phyloP scores from a whole-genome alignment of 2,797 vertebrate genomes.

The Mus spretus region DNA sequence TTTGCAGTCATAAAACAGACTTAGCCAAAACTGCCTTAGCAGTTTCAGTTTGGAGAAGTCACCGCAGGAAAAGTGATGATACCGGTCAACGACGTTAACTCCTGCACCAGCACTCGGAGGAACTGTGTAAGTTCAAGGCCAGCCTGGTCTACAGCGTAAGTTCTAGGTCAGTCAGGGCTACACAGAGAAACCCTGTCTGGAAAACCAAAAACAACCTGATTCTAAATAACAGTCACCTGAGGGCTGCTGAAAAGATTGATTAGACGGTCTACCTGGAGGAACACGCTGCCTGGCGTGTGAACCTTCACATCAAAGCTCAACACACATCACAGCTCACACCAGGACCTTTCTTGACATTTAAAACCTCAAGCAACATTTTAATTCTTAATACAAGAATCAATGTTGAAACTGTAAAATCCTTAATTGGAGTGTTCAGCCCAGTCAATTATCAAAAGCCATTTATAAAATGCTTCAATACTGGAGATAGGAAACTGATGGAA shows the following conservation, averaged over 20 bases:
- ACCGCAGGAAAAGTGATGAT: neutral
- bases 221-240: constrained; percentile 53
- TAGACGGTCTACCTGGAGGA: neutral
- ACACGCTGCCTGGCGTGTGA: neutral
- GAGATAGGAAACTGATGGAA: constrained; percentile 37
- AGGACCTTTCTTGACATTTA: constrained; percentile 44
- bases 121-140: neutral
- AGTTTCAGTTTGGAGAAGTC: constrained; percentile 41
- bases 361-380: constrained; percentile 34
- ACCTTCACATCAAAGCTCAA: neutral
- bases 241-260: neutral
- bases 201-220: neutral
- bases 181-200: neutral
- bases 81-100: neutral
- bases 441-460: constrained; percentile 69
- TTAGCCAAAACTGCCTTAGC: constrained; percentile 45
- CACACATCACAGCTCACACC: neutral
- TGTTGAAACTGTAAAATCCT: constrained; percentile 49
- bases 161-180: neutral
- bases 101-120: neutral
- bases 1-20: constrained; percentile 62
- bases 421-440: constrained; percentile 65
- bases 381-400: constrained; percentile 70
- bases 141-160: neutral
- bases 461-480: constrained; percentile 79